Evolutionary conservation across 53 echinoderm and acorn worm species (phyloP), one percentile per base, ranked within the genome.

Genomic region (Hippasteria phrygiana): DNA sequence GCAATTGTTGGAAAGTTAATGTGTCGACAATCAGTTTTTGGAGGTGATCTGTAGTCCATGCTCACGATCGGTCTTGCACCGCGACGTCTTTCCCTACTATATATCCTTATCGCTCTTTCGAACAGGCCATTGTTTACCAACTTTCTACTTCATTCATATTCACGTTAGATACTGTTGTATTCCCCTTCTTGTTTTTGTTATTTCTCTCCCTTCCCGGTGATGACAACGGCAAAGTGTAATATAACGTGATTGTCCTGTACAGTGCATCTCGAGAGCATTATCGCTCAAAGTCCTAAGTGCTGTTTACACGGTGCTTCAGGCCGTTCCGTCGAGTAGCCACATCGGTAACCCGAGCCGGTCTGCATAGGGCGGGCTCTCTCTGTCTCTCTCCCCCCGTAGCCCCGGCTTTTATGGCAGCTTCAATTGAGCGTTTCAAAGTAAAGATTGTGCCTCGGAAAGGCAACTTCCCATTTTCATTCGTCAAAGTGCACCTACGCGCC

Each of bases 401-500:
- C 41, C 9, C 2, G 47, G 82, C 62, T 46, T 82, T 82, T 65
- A 65, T 66, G 26, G 45, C 31, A 8, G 29, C 28, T 40, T 65
- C 82, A 82, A 82, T 82, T 82, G 82, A 82, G 82, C 82, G 82
- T 82, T 73, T 65, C 79, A 64, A 48, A 82, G 82, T 82, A 82
- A 82, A 82, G 65, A 82, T 62, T 43, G 41, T 11, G 28, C 32
- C 17, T 13, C 31, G 45, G 79, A 76, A 51, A 50, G 47, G 53
- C 14, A 51, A 53, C 76, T 16, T 50, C 51, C 53, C 76, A 76
- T 76, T 48, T 76, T 48, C 76, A 76, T 76, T 35, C 50, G 33
- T 76, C 76, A 76, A 76, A 76, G 76, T 76, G 76, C 76, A 76
- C 48, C 76, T 50, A 75, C 20, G 43, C 76, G 76, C 76, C 43